Evolutionary conservation across 2,113 vertebrate genomes (phyloP), one percentile per base, ranked within the genome.

Genomic region (Poeciliopsis turrubarensis): DNA sequence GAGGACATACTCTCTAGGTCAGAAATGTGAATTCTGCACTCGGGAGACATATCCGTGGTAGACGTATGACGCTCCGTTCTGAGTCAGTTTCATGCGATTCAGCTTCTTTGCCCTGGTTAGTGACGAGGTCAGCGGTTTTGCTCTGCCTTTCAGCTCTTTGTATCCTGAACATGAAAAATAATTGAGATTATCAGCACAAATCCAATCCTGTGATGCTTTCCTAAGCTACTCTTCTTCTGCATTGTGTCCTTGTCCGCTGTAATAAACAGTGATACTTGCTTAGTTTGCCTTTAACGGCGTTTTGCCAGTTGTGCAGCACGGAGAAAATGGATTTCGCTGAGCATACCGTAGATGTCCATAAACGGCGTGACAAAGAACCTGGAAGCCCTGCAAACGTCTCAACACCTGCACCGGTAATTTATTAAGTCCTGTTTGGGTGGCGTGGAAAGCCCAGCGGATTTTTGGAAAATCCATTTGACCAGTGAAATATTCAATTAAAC

Each of bases 121-220:
- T 91, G 87, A 84, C 84, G 72, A 89, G 82, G 84, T 89, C 89
- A 88, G 87, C 86, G 57, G 84, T 74, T 74, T 89, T 82, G 66
- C 75, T 84, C 85, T 84, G 75, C 85, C 77, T 81, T 77, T 75
- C 60, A 83, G 65, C 62, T 34, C 44, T 77, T 78, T 68, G 72
- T 67, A 68, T 77, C 79, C 67, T 26, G 78, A 75, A 89, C 79
- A 84, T 82, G 79, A 70, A 81, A 83, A 77, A 89, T 86, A 79
- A 86, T 89, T 89, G 81, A 77, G 77, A 87, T 86, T 87, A 89
- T 89, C 86, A 84, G 87, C 87, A 87, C 65, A 84, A 89, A 89
- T 66, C 78, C 34, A 66, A 73, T 75, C 62, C 77, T 81, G 74
- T 68, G 80, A 80, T 77, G 80, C 82, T 87, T 87, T 51, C 75